These are phyloP conservation scores for Actinemys pallida DNA, from an alignment of 2,113 vertebrate species.

Conservation along the genomic window DNA sequence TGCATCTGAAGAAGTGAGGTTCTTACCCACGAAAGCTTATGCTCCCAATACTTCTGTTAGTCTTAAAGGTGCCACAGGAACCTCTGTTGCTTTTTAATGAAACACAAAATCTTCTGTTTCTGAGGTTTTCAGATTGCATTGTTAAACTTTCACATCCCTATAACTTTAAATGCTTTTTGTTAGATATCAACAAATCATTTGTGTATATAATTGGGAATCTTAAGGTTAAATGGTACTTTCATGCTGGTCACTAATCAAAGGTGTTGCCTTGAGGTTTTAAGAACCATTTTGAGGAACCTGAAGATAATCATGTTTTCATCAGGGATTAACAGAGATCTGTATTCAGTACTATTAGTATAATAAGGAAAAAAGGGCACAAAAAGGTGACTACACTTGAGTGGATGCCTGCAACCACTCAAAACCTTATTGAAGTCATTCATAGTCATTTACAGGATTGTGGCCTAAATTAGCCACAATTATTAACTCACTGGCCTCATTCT, in stretches of 20 bases:
- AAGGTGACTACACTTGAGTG: neutral
- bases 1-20: no score
- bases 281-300: neutral
- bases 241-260: neutral
- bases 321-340: neutral
- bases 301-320: neutral
- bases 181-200: neutral
- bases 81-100: neutral
- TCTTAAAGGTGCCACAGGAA: no score
- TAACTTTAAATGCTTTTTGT: neutral
- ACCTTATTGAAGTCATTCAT: neutral
- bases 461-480: neutral
- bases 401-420: neutral
- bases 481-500: neutral
- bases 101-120: neutral
- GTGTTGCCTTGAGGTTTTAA: neutral
- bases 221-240: neutral
- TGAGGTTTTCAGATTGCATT: neutral
- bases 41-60: no score
- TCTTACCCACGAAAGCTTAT: no score
- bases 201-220: neutral
- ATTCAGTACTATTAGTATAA: neutral
- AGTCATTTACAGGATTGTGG: fast-evolving
- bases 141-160: neutral
- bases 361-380: neutral